Conservation (phyloP, 1,140 invertebrate species). For the Drosophila leontia region DNA sequence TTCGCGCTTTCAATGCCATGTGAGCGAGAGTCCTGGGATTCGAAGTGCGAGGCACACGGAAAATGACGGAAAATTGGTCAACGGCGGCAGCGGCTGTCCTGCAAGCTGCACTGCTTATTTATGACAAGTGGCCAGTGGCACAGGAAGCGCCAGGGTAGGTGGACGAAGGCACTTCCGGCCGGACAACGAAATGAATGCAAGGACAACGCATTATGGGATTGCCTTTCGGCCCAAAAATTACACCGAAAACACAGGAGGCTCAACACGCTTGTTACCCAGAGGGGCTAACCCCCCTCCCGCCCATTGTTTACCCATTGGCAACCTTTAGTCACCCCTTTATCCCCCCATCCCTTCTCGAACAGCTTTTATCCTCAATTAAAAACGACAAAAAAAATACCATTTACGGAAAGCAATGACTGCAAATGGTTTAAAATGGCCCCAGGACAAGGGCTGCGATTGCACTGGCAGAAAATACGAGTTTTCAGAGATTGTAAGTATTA, state of each 20-base stretch:
- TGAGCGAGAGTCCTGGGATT: conserved; percentile 54
- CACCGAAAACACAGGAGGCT: conserved; percentile 65
- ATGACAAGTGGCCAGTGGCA: conserved; percentile 63
- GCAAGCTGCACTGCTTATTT: conserved; percentile 74
- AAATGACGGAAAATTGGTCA: conserved; percentile 23
- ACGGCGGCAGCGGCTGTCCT: not conserved
- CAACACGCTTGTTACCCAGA: conserved; percentile 47
- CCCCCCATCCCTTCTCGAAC: not conserved
- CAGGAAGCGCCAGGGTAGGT: not conserved
- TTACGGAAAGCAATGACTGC: conserved; percentile 37
- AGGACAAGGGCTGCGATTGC: not conserved
- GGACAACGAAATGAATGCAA: conserved; percentile 45
- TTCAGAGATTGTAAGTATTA: too few species aligned
- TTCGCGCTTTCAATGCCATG: conserved; percentile 70
- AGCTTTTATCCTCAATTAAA: conserved; percentile 55
- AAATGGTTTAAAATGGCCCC: conserved; percentile 29
- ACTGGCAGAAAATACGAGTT: not conserved
- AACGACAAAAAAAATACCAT: not conserved
- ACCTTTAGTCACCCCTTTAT: not conserved
- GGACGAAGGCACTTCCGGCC: conserved; percentile 22
- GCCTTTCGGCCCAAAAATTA: conserved; percentile 35
- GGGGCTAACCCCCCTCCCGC: not conserved
- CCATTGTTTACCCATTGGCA: too few species aligned
- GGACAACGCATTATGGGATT: conserved; percentile 72
- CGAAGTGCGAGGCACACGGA: conserved; percentile 19